Percentiles rank a stretch among this genome's conserved stretches.
phyloP scores from a whole-genome alignment of 2,888 invertebrate species.

The Pheosia gnoma region DNA sequence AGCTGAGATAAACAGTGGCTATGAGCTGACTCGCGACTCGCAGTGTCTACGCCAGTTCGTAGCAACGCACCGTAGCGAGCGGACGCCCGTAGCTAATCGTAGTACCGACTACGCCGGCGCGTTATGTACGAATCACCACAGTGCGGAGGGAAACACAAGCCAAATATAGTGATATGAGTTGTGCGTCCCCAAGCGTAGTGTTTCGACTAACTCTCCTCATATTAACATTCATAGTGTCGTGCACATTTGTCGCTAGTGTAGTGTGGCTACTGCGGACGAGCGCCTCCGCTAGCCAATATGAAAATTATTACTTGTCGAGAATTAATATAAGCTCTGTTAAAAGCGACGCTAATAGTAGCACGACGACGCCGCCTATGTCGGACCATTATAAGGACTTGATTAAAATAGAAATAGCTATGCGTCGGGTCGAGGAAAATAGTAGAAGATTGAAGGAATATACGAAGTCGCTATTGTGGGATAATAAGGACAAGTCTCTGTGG shows the following conservation, averaged over 20 bases:
- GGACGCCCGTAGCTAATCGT: conserved; percentile 68
- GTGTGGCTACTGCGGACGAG: conserved; percentile 76
- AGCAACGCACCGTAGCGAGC: conserved; percentile 63
- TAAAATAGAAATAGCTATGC: conserved; percentile 82
- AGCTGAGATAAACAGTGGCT: conserved; percentile 71
- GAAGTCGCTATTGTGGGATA: conserved; percentile 79
- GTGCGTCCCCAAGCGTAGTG: conserved; percentile 74
- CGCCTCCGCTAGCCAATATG: conserved; percentile 72
- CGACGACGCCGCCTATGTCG: conserved; percentile 61
- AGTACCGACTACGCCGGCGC: conserved; percentile 65
- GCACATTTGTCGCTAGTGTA: conserved; percentile 76
- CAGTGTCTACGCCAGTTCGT: conserved; percentile 69
- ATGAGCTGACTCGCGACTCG: conserved; percentile 52
- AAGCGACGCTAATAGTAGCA: conserved; percentile 62
- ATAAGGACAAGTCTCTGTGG: conserved; percentile 80
- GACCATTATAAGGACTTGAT: conserved; percentile 81
- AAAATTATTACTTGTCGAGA: conserved; percentile 83
- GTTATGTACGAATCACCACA: conserved; percentile 72
- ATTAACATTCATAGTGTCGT: conserved; percentile 76
- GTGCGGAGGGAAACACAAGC: conserved; percentile 73
- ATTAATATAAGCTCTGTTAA: conserved; percentile 78
- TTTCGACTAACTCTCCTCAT: conserved; percentile 76
- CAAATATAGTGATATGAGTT: conserved; percentile 82
- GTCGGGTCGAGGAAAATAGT: conserved; percentile 80
- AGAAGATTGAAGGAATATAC: conserved; percentile 79